Base-by-base conservation (phyloP, 2,113 vertebrate genomes). In the Chauna torquata region DNA sequence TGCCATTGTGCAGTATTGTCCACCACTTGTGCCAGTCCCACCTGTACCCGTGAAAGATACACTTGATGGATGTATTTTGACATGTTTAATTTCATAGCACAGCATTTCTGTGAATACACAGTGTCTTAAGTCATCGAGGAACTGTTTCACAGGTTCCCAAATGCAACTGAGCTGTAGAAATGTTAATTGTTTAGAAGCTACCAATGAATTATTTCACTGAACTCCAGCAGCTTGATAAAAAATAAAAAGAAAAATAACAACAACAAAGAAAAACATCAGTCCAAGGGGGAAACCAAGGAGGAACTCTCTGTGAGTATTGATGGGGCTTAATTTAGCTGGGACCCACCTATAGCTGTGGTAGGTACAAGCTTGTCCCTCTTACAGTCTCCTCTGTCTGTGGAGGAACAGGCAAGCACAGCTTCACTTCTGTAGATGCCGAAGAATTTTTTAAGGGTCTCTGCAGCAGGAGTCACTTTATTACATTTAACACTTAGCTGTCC, bases 361-460 rank as follows among this genome's bases (percentile, higher is more conserved):
- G 58, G 6, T 57, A 40, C 17, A 44, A 65, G 30, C 27, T 22
- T 45, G 16, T 64, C 22, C 59, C 18, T 79, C 20, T 47, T 50
- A 8, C 7, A 38, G 17, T 30, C 25, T 80, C 28, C 49, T 75
- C 28, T 45, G 24, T n/a, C 49, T 2, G 1, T 6, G 34, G 20
- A 13, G 54, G 45, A 86, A 0, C 0, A 74, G 54, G 15, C 13
- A 70, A 84, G 65, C 4, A 19, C 0, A 1, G 7, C 34, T 95
- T 89, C 19, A 58, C 72, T 93, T 66, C 65, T 71, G 4, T 13
- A 55, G 52, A 32, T 45, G 38, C 24, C 7, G 1, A 19, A 42
- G 16, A 52, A 5, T 13, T 64, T 88, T 65, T 62, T 64, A 52
- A 2, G 1, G 8, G 24, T 27, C 25, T 36, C 34, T 52, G 47